Base-by-base conservation (phyloP, 2,888 invertebrate genomes). In the Catocala fraxini region DNA sequence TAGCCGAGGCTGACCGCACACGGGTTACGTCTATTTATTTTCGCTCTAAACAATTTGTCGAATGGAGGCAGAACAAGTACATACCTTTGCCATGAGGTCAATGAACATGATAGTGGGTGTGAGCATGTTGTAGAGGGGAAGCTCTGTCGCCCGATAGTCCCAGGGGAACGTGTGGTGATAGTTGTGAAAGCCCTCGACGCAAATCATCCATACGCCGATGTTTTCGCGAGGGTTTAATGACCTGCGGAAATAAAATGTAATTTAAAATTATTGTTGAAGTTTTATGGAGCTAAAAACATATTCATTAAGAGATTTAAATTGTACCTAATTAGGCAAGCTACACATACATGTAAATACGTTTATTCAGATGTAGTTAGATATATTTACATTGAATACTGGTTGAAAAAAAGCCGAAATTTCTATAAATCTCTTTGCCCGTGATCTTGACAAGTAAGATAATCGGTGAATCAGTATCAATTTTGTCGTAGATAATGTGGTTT, bases 181-280 rank as follows among this genome's bases (percentile, higher is more conserved):
- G 89, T 98, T 98, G 92, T 98, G 98, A 96, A 97, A 98, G 7
- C 98, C 98, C 87, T 97, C 97, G 13, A 97, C 97, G 74, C 97
- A 91, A 33, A 96, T 95, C 83, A 96, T 85, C 71, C 97, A 87
- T 0, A 97, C 97, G 5, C 94, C 90, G 46, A 95, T 89, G 84
- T 97, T 97, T 86, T 98, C 96, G 0, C 96, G 91, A 0, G 97
- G 97, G 82, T 96, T 97, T 79, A 97, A 95, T 81, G 93, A 93
- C 80, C 94, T 94, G 60, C 10, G 11, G 4, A 4, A n/a, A 5
- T 53, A 6, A 52, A 34, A 25, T 3, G 25, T 25, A 25, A 3
- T 25, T 25, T 25, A 25, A 25, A 25, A 25, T 25, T 25, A 25
- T 25, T 25, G 25, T 25, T 25, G 25, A 25, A 25, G 25, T 4